Percentiles rank a stretch among this genome's conserved stretches.
Conservation (phyloP, 2,113 vertebrate species). For the Lasiurus cinereus region DNA sequence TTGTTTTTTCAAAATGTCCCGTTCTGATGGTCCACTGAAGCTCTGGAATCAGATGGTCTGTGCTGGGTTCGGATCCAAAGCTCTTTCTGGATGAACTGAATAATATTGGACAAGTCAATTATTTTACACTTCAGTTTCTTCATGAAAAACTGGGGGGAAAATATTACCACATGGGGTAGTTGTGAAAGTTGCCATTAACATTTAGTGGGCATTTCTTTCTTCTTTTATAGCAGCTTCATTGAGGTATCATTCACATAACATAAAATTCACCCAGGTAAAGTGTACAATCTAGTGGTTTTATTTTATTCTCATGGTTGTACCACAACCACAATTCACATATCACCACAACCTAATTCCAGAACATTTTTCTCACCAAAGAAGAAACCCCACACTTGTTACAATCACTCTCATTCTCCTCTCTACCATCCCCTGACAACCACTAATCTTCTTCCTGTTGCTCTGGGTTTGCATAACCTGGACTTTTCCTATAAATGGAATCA, state of each 20-base stretch:
- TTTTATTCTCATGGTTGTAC: background rate
- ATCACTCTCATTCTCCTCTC: background rate
- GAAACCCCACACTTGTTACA: background rate
- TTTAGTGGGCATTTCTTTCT: background rate
- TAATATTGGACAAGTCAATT: conserved; percentile 14
- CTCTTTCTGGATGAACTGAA: background rate
- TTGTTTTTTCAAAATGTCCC: background rate
- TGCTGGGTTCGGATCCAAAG: conserved; percentile 32
- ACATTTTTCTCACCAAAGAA: background rate
- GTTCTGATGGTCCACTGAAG: background rate
- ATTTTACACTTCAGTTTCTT: conserved; percentile 40
- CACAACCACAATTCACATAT: background rate
- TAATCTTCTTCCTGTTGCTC: background rate
- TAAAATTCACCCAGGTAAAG: conserved; percentile 14
- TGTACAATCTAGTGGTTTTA: background rate
- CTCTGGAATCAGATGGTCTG: background rate
- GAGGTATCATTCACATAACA: background rate
- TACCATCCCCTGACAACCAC: background rate
- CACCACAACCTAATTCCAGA: background rate
- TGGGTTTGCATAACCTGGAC: background rate
- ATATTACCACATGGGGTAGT: background rate
- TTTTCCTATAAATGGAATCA: background rate
- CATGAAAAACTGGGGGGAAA: background rate
- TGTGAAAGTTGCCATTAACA: background rate
- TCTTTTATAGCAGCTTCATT: background rate